These are phyloP conservation scores for Hormaphis cornu DNA, from an alignment of 1,140 invertebrate species.

Conservation along the genomic window DNA sequence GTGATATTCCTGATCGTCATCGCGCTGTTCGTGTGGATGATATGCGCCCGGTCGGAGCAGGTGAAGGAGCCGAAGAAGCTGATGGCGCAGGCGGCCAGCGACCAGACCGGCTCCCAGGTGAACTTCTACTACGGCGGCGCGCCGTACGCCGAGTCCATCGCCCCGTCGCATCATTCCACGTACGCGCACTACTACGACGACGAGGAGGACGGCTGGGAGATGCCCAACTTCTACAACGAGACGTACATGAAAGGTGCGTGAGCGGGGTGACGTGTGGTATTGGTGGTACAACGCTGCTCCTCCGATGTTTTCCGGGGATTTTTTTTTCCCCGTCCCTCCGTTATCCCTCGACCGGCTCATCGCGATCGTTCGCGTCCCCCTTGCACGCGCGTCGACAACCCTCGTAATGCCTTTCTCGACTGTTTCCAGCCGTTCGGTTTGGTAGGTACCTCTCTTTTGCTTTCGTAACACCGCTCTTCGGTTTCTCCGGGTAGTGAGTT, in stretches of 20 bases:
- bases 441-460: too few species aligned
- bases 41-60: conserved; percentile 77
- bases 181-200: conserved; percentile 93
- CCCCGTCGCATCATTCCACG: conserved; percentile 87
- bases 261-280: too few species aligned
- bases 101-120: conserved; percentile 82
- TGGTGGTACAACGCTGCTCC: too few species aligned
- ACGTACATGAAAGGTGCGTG: conserved; percentile 79
- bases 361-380: too few species aligned
- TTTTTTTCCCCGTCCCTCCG: too few species aligned
- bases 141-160: conserved; percentile 88
- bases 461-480: too few species aligned
- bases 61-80: conserved; percentile 82
- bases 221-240: conserved; percentile 95
- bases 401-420: too few species aligned
- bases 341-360: too few species aligned
- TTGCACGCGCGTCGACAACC: too few species aligned
- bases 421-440: too few species aligned
- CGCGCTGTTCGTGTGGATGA: conserved; percentile 92
- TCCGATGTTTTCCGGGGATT: too few species aligned
- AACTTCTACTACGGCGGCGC: conserved; percentile 93
- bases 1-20: conserved; percentile 86
- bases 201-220: conserved; percentile 92
- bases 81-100: conserved; percentile 69
- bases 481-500: too few species aligned